phyloP scores from a whole-genome alignment of 2,113 vertebrate genomes.

The Macrotis lagotis region DNA sequence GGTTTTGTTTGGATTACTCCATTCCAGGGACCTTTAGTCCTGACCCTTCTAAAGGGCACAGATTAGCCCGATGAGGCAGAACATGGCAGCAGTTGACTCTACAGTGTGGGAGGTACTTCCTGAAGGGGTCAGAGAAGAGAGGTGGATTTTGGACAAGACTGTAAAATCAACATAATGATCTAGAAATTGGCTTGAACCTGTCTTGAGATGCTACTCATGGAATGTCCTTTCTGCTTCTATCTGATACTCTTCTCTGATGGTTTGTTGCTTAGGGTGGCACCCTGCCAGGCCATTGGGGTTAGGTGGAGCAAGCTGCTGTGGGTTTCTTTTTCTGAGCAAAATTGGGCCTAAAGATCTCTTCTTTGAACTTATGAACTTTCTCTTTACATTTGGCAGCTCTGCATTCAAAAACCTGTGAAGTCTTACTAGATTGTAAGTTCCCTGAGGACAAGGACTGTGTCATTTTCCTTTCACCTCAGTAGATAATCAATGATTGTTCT shows the following conservation, averaged over 20 bases:
- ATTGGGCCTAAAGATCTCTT: background rate
- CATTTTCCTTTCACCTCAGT: background rate
- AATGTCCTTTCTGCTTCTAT: background rate
- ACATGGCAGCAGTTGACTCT: constrained; percentile 5
- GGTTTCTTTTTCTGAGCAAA: constrained; percentile 7
- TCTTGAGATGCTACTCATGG: constrained; percentile 18
- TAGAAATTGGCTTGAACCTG: constrained; percentile 14
- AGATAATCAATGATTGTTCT: background rate
- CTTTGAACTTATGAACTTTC: constrained; percentile 16
- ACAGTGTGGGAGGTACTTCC: background rate
- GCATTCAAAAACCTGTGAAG: background rate
- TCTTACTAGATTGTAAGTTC: background rate
- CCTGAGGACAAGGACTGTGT: background rate
- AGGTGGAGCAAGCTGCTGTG: background rate
- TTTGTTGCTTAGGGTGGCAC: background rate
- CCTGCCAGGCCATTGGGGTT: background rate
- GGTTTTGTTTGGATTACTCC: constrained; percentile 71
- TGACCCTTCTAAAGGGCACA: constrained; percentile 23
- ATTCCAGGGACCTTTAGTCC: constrained; percentile 3
- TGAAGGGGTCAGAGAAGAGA: constrained; percentile 15
- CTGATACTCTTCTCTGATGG: background rate
- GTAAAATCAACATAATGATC: constrained; percentile 16
- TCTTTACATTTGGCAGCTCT: background rate
- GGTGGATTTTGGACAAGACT: constrained; percentile 24
- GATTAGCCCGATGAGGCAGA: constrained; percentile 17